Conservation (phyloP, 1,140 invertebrate genomes). For the Drosophila insularis region DNA sequence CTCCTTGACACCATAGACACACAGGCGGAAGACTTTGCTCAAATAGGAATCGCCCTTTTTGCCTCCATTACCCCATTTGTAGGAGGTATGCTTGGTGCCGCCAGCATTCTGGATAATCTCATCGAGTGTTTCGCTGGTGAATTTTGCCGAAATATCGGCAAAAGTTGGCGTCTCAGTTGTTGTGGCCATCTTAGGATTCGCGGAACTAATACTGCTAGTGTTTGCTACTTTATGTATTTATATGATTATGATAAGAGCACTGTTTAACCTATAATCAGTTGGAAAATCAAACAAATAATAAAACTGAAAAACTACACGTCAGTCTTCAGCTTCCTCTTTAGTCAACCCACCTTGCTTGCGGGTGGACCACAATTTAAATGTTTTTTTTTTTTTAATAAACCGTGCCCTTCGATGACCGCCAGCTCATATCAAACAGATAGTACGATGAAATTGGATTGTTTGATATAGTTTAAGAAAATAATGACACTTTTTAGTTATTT, state of each 20-base stretch:
- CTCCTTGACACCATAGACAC: conserved; percentile 83
- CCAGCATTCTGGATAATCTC: conserved; percentile 81
- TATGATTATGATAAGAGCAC: not conserved
- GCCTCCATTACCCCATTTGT: conserved; percentile 83
- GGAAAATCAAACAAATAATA: not conserved
- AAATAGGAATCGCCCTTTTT: conserved; percentile 87
- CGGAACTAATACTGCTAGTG: not conserved
- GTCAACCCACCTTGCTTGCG: not conserved
- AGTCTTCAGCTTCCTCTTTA: not conserved
- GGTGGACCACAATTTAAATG: not conserved
- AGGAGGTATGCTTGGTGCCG: conserved; percentile 82
- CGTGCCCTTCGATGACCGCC: not conserved
- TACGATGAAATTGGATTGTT: not conserved
- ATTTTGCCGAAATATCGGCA: conserved; percentile 77
- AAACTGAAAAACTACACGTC: not conserved
- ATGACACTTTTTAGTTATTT: not conserved
- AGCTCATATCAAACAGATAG: not conserved
- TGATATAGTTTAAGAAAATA: too few species aligned
- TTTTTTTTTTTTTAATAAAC: not conserved
- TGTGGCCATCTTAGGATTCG: conserved; percentile 36
- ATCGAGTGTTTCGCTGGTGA: conserved; percentile 82
- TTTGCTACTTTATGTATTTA: not conserved
- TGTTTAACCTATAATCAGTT: not conserved
- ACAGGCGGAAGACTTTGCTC: conserved; percentile 85
- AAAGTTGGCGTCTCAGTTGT: conserved; percentile 36